Evolutionary conservation across 2,888 invertebrate species (phyloP), one percentile per base, ranked within the genome.

Genomic region (Drepana falcataria): DNA sequence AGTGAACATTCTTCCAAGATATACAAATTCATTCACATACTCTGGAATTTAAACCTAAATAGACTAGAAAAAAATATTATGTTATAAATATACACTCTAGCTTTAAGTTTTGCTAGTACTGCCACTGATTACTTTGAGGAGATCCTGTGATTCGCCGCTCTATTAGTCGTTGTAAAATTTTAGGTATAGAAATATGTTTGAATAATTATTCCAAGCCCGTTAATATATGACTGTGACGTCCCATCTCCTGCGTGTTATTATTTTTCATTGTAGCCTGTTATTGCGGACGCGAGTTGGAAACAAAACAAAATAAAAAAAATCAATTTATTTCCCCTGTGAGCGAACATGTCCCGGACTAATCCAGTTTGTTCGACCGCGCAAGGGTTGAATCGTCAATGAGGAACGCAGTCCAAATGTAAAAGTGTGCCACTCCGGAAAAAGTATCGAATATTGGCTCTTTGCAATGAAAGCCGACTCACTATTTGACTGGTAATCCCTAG

Each of bases 361-460:
- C 88, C 84, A 85, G 89, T 89, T 89, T 89, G 87, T 87, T 82
- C 84, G 87, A 82, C 84, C 85, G 88, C 81, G 83, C 88, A 87
- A 87, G 89, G 89, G 89, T 87, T 88, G 89, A 88, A 89, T 90
- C 81, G 79, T 79, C 89, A 89, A 89, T 89, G 89, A 89, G 88
- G 71, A 81, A 71, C 76, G 76, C 77, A 81, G 83, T 80, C 84
- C 80, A 83, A 87, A 85, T 83, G 82, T 85, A 83, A 86, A 87
- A 85, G 79, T 81, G 81, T 80, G 79, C 78, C 79, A 75, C 74
- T 79, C 73, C 74, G 77, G 74, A 75, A 44, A 81, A 81, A 82
- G 81, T 83, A 84, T 82, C 80, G 80, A 80, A 81, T 83, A 83
- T 85, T 80, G 81, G 75, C 79, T 79, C 75, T 79, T 80, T 73